Percentiles rank a stretch among this genome's conserved stretches.
phyloP scores from a whole-genome alignment of 2,888 invertebrate genomes.

The Scaptomyza tumidula region DNA sequence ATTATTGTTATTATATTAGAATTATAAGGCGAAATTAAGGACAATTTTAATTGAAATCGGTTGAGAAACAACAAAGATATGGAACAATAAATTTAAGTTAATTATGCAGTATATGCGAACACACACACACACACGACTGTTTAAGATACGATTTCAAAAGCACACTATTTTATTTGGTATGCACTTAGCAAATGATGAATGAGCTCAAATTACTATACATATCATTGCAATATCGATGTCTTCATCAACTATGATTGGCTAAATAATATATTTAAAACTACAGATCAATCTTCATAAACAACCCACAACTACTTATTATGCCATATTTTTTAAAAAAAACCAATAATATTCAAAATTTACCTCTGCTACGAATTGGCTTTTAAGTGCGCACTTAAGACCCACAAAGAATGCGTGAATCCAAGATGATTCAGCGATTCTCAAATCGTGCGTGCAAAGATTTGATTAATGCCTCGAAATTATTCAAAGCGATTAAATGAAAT shows the following conservation, averaged over 20 bases:
- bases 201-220: no score
- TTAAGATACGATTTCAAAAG: no score
- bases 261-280: not conserved
- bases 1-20: no score
- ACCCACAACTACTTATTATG: conserved; percentile 19
- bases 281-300: conserved; percentile 11
- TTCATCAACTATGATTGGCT: not conserved
- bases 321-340: conserved; percentile 5
- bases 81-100: no score
- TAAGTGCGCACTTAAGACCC: conserved; percentile 45
- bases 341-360: conserved; percentile 15
- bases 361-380: conserved; percentile 26
- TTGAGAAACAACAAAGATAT: no score
- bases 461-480: conserved; percentile 33
- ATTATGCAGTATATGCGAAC: no score
- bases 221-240: no score
- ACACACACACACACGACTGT: no score
- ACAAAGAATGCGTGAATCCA: conserved; percentile 29
- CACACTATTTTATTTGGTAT: no score
- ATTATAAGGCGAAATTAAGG: no score
- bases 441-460: conserved; percentile 24
- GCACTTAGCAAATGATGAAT: no score
- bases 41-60: no score
- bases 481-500: conserved; percentile 59
- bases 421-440: conserved; percentile 50